A percentile compares a stretch with the other conserved stretches of the same genome.
phyloP scores from a whole-genome alignment of 2,888 invertebrate genomes.

The Baccha elongata region DNA sequence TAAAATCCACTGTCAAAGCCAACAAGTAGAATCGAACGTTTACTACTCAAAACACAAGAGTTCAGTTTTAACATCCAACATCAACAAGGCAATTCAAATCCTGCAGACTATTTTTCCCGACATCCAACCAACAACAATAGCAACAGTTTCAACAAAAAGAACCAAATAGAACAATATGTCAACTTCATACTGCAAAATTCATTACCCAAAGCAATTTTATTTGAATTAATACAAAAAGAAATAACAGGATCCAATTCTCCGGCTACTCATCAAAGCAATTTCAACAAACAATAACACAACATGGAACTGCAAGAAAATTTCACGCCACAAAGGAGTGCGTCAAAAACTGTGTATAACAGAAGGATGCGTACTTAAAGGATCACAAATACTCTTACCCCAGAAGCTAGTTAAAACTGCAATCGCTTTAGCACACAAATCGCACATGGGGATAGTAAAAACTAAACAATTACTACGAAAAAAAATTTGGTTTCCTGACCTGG shows the following conservation, averaged over 20 bases:
- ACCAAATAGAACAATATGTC: neutral
- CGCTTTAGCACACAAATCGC: no score
- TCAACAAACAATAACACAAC: no score
- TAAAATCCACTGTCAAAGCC: constrained; percentile 12
- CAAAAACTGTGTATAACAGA: constrained; percentile 19
- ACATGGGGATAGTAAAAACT: no score
- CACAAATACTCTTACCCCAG: no score
- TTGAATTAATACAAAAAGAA: constrained; percentile 5
- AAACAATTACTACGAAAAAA: constrained; percentile 15
- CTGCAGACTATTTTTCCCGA: no score
- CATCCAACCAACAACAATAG: no score
- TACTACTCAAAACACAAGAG: no score
- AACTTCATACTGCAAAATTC: neutral
- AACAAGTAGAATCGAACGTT: no score
- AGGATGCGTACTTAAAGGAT: constrained; percentile 21
- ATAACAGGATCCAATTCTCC: constrained; percentile 15
- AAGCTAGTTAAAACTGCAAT: no score
- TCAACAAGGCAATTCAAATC: no score
- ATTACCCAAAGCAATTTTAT: neutral
- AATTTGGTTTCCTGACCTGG: no score
- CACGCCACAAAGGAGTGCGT: constrained; percentile 6
- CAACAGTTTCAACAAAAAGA: neutral
- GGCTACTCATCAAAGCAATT: neutral
- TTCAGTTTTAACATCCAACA: no score
- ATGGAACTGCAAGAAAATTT: constrained; percentile 1